Base-by-base conservation (phyloP, 2,113 vertebrate genomes). In the Trematomus loennbergii region DNA sequence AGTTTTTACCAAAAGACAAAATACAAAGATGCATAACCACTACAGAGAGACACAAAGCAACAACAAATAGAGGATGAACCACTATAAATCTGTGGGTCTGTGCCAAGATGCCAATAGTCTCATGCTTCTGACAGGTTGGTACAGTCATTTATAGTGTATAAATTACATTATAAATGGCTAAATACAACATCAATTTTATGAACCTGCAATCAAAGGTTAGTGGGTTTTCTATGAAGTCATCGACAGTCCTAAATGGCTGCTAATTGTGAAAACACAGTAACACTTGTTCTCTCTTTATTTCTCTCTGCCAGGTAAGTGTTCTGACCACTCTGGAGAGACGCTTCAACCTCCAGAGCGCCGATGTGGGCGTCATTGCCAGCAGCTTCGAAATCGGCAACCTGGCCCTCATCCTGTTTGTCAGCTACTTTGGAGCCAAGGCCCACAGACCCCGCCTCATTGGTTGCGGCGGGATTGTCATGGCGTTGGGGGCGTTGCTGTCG, bases 341-440 rank as follows among this genome's bases (percentile, higher is more conserved):
- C 55, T 99, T 99, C 94, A 99, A 98, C 95, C 95, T 99, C 57
- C 98, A 99, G 95, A 99, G 97, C 17, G 97, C 98, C 0, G 98
- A 99, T 0, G 98, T 99, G 81, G 98, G 98, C 0, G 97, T 99
- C 76, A 99, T 99, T 8, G 97, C 98, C 92, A 99, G 98, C 95
- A 99, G 98, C 94, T 99, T 99, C 0, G 98, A 99, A 94, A 97
- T 99, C 3, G 98, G 98, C 61, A 99, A 99, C 96, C 93, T 99
- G 93, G 97, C 97, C 36, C 96, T 99, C 85, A 99, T 99, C 91
- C 95, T 99, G 43, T 99, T 99, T 0, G 98, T 99, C 87, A 99
- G 98, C 94, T 99, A 99, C 95, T 99, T 99, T 0, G 98, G 98
- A 49, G 98, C 98, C 53, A 96, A 96, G 43, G 98, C 97, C 64